Evolutionary conservation across 1,140 invertebrate genomes (phyloP), one percentile per base, ranked within the genome.

Genomic region (Hormaphis cornu): DNA sequence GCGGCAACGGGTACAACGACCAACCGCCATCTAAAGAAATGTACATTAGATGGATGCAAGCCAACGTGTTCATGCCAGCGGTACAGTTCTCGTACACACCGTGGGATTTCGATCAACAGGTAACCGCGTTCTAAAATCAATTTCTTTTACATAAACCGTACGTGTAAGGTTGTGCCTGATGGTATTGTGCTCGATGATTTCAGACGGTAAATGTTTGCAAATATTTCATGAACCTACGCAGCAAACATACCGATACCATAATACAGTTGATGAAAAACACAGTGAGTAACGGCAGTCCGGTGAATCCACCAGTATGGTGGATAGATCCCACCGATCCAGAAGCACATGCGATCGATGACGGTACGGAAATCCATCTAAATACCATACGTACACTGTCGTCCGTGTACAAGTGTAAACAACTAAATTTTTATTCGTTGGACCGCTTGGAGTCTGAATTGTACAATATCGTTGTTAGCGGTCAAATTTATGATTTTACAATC

Each of bases 261-360:
- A 74, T 84, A 20, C 76, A 78, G 8, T 78, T 83, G 42, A 87
- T 88, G 76, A 76, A 82, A 66, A 78, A 81, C 58, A 80, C 87
- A 14, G 81, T 86, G 0, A 48, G 75, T 1, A 80, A 81, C 4
- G 91, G 90, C 63, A 81, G 82, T 10, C 90, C 90, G 0, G 82
- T 91, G 40, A 90, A 94, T 79, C 80, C 88, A n/a, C 91, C 92
- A 0, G 82, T 95, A n/a, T 95, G 93, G 92, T 95, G 91, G 91
- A 80, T 91, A 1, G 87, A 87, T 72, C 90, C 91, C 0, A 79
- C 77, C 0, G 85, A 92, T 73, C 69, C 77, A 20, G 78, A 79
- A 50, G 87, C 89, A 2, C 82, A 86, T 20, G 81, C 77, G 24
- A 83, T 89, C 50, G 84, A 85, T 73, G 84, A 87, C 73, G 83